Evolutionary conservation across 2,888 invertebrate genomes (phyloP), one percentile per base, ranked within the genome.

Genomic region (Cheilosia urbana): DNA sequence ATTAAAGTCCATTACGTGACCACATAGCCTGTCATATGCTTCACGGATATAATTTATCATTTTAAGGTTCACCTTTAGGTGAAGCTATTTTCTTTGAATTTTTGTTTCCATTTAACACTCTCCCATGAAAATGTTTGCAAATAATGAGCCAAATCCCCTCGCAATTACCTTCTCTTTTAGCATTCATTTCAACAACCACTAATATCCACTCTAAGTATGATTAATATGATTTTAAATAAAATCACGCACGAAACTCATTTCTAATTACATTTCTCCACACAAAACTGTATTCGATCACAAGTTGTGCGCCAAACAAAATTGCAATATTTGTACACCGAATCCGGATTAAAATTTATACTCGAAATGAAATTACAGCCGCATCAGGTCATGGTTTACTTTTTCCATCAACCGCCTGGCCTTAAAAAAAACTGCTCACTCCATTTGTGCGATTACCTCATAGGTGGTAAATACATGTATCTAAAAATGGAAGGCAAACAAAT

Each of bases 361-460:
- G 42, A 13, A 5, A 51, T 15, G 4, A 49, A 49, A 7, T 21
- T 9, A 21, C 6, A 42, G 47, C 77, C 69, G 47, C 77, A 78
- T 78, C 77, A 78, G 77, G 69, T 78, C 77, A 78, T 53, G 77
- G 77, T 62, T 78, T 78, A 78, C 62, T 55, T 51, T 77, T 69
- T 69, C 27, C 47, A 63, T 55, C 55, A 42, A 30, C 34, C 15
- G 24, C 15, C 15, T 69, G 77, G 77, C 77, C 62, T 69, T 63
- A 78, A 71, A 78, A 63, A 47, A 21, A 42, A 69, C 40, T 45
- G 40, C 30, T 40, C 42, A 40, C 40, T 66, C 30, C 34, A 17
- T 62, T 57, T 51, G 51, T 40, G 27, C 30, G 79, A 84, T 84
- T 84, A 84, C 79, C 84, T 84, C 79, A 84, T 71, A 53, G 27